These are phyloP conservation scores for Nesogale talazaci DNA, from an alignment of 2,113 vertebrate genomes.

Conservation along the genomic window DNA sequence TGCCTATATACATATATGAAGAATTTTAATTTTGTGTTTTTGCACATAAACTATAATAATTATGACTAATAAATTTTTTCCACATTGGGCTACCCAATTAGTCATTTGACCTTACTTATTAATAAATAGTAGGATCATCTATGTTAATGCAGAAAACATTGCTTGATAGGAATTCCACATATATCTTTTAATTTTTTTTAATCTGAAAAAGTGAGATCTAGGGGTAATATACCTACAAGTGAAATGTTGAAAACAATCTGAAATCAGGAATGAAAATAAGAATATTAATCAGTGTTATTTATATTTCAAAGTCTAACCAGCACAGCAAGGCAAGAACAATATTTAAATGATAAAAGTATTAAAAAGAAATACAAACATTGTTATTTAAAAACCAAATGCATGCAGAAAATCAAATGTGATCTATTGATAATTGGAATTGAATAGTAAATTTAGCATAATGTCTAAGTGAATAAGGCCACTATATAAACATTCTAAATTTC, in stretches of 20 bases:
- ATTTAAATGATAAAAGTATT: background rate
- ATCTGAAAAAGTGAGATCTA: background rate
- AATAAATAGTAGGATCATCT: background rate
- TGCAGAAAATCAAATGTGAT: background rate
- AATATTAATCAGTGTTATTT: background rate
- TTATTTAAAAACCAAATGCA: background rate
- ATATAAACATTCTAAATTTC: constrained; percentile 16
- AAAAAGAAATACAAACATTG: background rate
- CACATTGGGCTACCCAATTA: background rate
- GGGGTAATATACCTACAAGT: background rate
- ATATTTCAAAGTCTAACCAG: background rate
- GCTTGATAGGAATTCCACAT: background rate
- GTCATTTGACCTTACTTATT: background rate
- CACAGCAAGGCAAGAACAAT: background rate
- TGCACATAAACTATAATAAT: background rate
- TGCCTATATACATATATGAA: background rate
- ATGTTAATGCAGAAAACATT: background rate
- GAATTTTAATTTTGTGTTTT: background rate
- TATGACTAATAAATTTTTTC: background rate
- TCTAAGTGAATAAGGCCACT: constrained; percentile 33
- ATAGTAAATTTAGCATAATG: background rate
- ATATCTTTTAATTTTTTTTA: background rate
- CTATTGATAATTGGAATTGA: background rate
- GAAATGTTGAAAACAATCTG: background rate
- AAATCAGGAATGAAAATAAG: background rate